These are phyloP conservation scores for Rhinoderma darwinii DNA, from an alignment of 2,113 vertebrate genomes.

Conservation along the genomic window DNA sequence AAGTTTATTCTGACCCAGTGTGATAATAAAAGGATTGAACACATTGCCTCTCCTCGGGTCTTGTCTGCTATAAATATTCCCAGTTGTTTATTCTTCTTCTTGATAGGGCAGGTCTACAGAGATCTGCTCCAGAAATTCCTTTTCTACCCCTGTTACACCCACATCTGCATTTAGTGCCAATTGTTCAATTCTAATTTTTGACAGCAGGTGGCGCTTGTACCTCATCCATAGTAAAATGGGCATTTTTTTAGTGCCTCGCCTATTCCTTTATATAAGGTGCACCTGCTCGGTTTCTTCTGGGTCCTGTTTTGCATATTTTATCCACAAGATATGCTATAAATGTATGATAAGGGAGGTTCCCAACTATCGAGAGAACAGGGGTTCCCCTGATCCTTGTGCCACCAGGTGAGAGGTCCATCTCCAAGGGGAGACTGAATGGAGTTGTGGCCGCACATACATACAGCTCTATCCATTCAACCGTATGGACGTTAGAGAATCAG, in stretches of 20 bases:
- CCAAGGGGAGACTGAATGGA: too few relatives aligned
- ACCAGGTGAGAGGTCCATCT: too few relatives aligned
- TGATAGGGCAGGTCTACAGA: conserved; percentile 13
- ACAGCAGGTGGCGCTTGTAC: neutral
- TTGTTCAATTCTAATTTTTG: neutral
- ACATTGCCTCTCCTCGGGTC: neutral
- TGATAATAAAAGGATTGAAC: neutral
- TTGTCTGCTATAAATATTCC: neutral
- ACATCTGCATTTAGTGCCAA: conserved; percentile 27
- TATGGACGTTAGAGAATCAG: too few relatives aligned
- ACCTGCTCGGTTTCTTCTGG: neutral
- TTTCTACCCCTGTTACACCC: conserved; percentile 7
- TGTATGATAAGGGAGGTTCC: too few relatives aligned
- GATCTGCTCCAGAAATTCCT: conserved; percentile 32
- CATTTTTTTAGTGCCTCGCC: too few relatives aligned
- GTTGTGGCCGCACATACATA: too few relatives aligned
- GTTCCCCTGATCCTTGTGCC: too few relatives aligned
- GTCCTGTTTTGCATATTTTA: too few relatives aligned
- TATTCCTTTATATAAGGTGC: neutral
- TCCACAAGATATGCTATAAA: too few relatives aligned
- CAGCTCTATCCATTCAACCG: too few relatives aligned
- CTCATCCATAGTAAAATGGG: neutral
- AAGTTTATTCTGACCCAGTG: neutral
- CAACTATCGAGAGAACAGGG: too few relatives aligned
- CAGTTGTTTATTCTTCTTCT: neutral